A percentile compares a stretch with the other conserved stretches of the same genome.
phyloP scores from a whole-genome alignment of 2,888 invertebrate species.

The Synergus umbraculus region DNA sequence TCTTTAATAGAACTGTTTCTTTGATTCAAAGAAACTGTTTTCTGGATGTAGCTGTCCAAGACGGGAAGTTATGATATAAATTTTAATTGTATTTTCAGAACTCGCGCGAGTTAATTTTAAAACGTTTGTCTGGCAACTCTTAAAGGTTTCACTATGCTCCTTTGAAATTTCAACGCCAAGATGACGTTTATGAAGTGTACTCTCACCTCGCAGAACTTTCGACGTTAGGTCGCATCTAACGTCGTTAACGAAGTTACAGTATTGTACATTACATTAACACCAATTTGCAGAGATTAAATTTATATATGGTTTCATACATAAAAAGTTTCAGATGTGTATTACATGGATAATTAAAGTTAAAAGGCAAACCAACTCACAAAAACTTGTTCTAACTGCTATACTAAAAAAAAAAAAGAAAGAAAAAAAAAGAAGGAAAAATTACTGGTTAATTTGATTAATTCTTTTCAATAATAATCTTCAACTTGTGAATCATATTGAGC shows the following conservation, averaged over 20 bases:
- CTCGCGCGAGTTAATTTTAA: background rate
- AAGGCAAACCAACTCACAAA: too few species aligned
- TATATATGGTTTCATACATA: background rate
- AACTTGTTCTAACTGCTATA: too few species aligned
- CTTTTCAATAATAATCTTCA: too few species aligned
- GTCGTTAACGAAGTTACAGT: background rate
- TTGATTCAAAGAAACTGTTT: too few species aligned
- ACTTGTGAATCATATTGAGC: too few species aligned
- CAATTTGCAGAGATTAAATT: slow-evolving; percentile 7
- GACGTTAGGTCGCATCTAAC: slow-evolving; percentile 1
- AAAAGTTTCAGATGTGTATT: too few species aligned
- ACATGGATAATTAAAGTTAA: too few species aligned
- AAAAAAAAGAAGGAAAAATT: too few species aligned
- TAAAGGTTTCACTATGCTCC: slow-evolving; percentile 18
- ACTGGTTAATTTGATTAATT: too few species aligned
- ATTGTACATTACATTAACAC: slow-evolving; percentile 29
- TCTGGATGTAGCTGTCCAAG: background rate
- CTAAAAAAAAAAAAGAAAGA: too few species aligned
- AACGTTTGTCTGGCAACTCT: background rate
- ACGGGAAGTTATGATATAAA: background rate
- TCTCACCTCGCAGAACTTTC: background rate
- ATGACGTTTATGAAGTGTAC: slow-evolving; percentile 15
- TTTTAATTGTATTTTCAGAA: slow-evolving; percentile 12
- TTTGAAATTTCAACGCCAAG: slow-evolving; percentile 21
- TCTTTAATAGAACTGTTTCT: too few species aligned